Evolutionary conservation across 2,797 vertebrate genomes (phyloP).

Genomic region (Poeciliopsis presidionis): DNA sequence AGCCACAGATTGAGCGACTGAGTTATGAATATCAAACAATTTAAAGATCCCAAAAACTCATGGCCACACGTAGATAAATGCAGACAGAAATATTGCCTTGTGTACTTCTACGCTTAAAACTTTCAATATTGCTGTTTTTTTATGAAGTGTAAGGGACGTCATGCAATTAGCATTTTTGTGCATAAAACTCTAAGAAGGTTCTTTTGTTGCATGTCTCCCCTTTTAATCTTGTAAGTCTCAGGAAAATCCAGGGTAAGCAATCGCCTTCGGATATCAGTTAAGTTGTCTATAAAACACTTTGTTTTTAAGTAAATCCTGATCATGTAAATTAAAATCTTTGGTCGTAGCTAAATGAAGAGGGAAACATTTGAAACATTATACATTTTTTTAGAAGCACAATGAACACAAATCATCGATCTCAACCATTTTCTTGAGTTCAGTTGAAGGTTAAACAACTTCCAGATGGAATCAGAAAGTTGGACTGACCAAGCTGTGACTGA

Average conservation of each 20-base stretch:
- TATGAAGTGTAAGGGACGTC: background rate
- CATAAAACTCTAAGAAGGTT: background rate
- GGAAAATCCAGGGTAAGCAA: background rate
- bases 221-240: background rate
- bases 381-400: background rate
- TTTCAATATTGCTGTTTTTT: background rate
- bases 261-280: background rate
- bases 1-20: conserved; percentile 30
- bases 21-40: conserved; percentile 38
- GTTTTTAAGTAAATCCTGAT: background rate
- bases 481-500: conserved; percentile 11
- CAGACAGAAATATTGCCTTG: conserved; percentile 22
- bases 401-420: background rate
- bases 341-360: background rate
- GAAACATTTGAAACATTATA: background rate
- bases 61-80: conserved; percentile 22
- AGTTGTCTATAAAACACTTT: background rate
- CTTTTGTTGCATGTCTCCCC: background rate
- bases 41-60: conserved; percentile 36
- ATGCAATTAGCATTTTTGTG: background rate
- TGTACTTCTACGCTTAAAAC: background rate
- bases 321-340: background rate
- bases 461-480: conserved; percentile 26
- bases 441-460: conserved; percentile 14
- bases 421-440: conserved; percentile 25